Percentiles rank a stretch among this genome's conserved stretches.
These are phyloP conservation scores for Schizopygopsis pylzovi DNA, from an alignment of 2,797 vertebrate species.

Conservation along the genomic window DNA sequence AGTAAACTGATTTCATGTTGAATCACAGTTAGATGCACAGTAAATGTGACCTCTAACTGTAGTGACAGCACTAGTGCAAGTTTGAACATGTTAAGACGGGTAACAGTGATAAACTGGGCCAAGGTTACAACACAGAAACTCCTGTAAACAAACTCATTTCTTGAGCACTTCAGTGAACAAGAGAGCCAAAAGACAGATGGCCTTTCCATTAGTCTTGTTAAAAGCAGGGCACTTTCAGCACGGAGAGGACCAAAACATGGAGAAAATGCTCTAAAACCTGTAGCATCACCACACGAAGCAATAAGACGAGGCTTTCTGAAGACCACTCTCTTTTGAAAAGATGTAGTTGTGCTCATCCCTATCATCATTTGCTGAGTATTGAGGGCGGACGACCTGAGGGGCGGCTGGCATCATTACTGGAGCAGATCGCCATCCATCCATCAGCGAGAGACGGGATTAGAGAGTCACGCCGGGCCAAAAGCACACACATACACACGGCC, in stretches of 20 bases:
- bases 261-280: constrained; percentile 3
- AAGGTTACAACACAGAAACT: constrained; percentile 51
- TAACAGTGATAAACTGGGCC: constrained; percentile 51
- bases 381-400: constrained; percentile 42
- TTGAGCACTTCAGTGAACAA: constrained; percentile 50
- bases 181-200: constrained; percentile 17
- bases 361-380: constrained; percentile 34
- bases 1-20: neutral
- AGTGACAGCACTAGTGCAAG: constrained; percentile 11
- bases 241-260: constrained; percentile 9
- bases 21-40: neutral
- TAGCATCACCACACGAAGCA: neutral
- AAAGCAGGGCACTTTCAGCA: constrained; percentile 57
- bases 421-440: constrained; percentile 51
- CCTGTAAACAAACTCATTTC: constrained; percentile 54
- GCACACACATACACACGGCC: constrained; percentile 35
- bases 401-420: constrained; percentile 56
- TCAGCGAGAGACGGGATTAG: constrained; percentile 50
- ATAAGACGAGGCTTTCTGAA: neutral
- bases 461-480: constrained; percentile 33
- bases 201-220: constrained; percentile 43
- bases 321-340: constrained; percentile 1
- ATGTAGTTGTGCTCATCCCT: neutral
- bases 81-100: constrained; percentile 34
- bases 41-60: constrained; percentile 16